Base-by-base conservation (phyloP, 2,888 invertebrate genomes). In the Augochlorella aurata region DNA sequence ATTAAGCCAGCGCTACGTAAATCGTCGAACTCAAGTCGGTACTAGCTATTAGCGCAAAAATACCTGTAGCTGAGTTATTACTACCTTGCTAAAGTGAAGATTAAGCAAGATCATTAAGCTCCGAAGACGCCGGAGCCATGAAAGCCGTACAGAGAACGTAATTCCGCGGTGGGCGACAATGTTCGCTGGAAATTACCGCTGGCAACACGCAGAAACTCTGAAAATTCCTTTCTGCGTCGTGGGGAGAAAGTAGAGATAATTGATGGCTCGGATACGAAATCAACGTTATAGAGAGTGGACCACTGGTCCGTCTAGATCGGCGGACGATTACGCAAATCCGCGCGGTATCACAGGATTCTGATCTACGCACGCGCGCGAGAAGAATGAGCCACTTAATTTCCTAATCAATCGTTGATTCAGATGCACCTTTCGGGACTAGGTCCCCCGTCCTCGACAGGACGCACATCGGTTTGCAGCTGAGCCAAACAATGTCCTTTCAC, bases 401-500 rank as follows among this genome's bases (percentile, higher is more conserved):
- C 89, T 91, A 93, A 93, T 93, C 93, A 93, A 92, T 81, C 91
- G 91, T 91, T 91, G 91, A 92, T 93, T 92, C 93, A 92, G 91
- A 93, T 93, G 92, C 92, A 93, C 92, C 93, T 92, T 92, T 89
- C 91, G 89, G 68, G 3, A 58, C 76, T 44, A 74, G 81, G 88
- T 88, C 16, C 16, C 61, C 89, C 89, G 89, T 78, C 85, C 77
- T 88, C 85, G 87, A 90, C 88, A 87, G 87, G 85, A 86, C 88
- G 83, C 82, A 82, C 89, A 89, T 88, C 88, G 90, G 87, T 85
- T 78, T 85, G 91, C 93, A 93, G 93, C 93, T 93, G 93, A 93
- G 89, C 90, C 91, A 92, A 93, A 93, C 93, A 93, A 93, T 93
- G 92, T 92, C 90, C 88, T 92, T 93, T 93, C 92, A 93, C 93